Conservation (phyloP, 2,888 invertebrate genomes). For the Ennomos erosarius region DNA sequence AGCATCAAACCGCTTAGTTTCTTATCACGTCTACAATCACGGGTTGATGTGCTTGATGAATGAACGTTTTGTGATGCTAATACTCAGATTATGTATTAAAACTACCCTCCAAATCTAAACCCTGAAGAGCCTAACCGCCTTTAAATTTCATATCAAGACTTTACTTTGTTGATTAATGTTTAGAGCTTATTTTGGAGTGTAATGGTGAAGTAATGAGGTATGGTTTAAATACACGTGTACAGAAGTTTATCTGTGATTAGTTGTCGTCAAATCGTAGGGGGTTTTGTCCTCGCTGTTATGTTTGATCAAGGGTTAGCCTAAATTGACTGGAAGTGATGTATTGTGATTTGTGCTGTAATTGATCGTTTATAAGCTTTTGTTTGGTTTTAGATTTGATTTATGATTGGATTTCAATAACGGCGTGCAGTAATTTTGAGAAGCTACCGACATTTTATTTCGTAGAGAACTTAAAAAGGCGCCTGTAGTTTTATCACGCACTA, state of each 20-base stretch:
- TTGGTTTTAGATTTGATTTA: slow-evolving; percentile 38
- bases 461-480: too few species aligned
- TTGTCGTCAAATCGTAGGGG: slow-evolving; percentile 41
- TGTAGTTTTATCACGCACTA: too few species aligned
- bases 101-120: slow-evolving; percentile 32
- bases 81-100: slow-evolving; percentile 47
- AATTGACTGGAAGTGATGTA: slow-evolving; percentile 80
- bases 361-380: slow-evolving; percentile 46
- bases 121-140: slow-evolving; percentile 20
- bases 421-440: slow-evolving; percentile 5
- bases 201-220: slow-evolving; percentile 55
- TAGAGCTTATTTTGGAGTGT: slow-evolving; percentile 32
- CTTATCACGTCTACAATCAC: slow-evolving; percentile 69
- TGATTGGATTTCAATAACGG: slow-evolving; percentile 23
- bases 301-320: slow-evolving; percentile 60
- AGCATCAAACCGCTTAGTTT: slow-evolving; percentile 47
- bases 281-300: slow-evolving; percentile 45
- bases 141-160: slow-evolving; percentile 1
- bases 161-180: background rate
- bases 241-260: slow-evolving; percentile 66
- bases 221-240: slow-evolving; percentile 72
- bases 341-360: slow-evolving; percentile 51
- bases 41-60: slow-evolving; percentile 78
- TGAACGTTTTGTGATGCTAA: slow-evolving; percentile 79
- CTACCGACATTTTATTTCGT: too few species aligned